Evolutionary conservation across 2,797 vertebrate genomes (phyloP), one percentile per base, ranked within the genome.

Genomic region (Diglossa cyanea): DNA sequence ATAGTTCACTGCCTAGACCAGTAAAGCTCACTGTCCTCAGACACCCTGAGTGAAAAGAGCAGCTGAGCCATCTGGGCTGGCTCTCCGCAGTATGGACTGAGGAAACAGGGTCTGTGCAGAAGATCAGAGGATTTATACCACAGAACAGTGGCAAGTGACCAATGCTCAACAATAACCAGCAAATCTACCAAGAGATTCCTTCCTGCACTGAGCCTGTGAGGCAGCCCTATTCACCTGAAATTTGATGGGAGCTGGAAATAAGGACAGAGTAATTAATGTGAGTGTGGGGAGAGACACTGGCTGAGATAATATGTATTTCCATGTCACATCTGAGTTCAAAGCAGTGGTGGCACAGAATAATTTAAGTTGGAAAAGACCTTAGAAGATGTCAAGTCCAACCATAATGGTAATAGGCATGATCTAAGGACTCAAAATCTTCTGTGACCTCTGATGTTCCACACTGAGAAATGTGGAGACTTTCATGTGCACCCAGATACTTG

Each of bases 251-350:
- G 48, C 9, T 54, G 6, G 26, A 77, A 86, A 90, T 51, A 68
- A 93, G 28, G 13, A 65, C 16, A 5, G 68, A 89, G 12, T 48
- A 62, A 79, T 80, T 94, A 39, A 39, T 55, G 18, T 55, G 50
- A 73, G 3, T 30, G 53, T 72, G 17, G 19, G 71, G 65, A 78
- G 21, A 83, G 24, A 45, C 21, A 13, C n/a, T 79, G 15, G 17
- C 31, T 51, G 30, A 82, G 55, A 77, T 60, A 28, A 10, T 10
- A 39, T 1, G 16, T 50, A n/a, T 57, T 86, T 82, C 44, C 42
- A 48, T 84, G 82, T 94, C 61, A 66, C 31, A 72, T 60, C 35
- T 58, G 40, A 61, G 35, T 58, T 68, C 31, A 86, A 72, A 85
- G 35, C 35, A 8, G 6, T 28, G 28, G 28, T 6, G 10, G 17